phyloP scores from a whole-genome alignment of 1,140 invertebrate species.

The Cecropterus lyciades region DNA sequence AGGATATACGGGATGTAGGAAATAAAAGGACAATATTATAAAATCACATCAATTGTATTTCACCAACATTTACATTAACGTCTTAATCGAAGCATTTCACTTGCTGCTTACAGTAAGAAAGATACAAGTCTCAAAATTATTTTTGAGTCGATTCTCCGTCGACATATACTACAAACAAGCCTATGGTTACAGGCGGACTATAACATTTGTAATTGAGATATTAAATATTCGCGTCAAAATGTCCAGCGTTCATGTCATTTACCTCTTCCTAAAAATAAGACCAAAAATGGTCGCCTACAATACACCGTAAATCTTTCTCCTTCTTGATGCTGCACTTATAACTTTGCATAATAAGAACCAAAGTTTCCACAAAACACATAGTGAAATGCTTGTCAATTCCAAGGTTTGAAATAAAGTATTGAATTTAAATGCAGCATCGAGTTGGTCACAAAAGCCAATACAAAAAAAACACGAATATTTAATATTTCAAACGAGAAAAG shows the following conservation, averaged over 20 bases:
- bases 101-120: slow-evolving; percentile 78
- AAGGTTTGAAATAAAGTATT: no score
- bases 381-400: no score
- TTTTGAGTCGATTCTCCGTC: slow-evolving; percentile 50
- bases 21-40: slow-evolving; percentile 69
- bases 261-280: slow-evolving; percentile 14
- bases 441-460: slow-evolving; percentile 2
- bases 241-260: slow-evolving; percentile 7
- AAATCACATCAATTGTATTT: slow-evolving; percentile 85
- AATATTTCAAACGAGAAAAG: slow-evolving; percentile 59
- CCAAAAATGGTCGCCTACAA: slow-evolving; percentile 3
- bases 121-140: slow-evolving; percentile 72
- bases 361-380: no score
- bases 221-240: slow-evolving; percentile 54
- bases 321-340: not conserved
- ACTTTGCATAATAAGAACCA: not conserved
- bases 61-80: slow-evolving; percentile 83
- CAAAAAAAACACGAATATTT: slow-evolving; percentile 52
- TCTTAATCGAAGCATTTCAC: slow-evolving; percentile 80
- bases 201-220: slow-evolving; percentile 53
- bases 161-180: slow-evolving; percentile 68
- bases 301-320: not conserved
- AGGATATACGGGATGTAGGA: slow-evolving; percentile 12
- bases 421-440: not conserved
- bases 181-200: slow-evolving; percentile 76